A percentile compares a stretch with the other conserved stretches of the same genome.
Conservation (phyloP, 2,888 invertebrate genomes). For the Bombylius major region DNA sequence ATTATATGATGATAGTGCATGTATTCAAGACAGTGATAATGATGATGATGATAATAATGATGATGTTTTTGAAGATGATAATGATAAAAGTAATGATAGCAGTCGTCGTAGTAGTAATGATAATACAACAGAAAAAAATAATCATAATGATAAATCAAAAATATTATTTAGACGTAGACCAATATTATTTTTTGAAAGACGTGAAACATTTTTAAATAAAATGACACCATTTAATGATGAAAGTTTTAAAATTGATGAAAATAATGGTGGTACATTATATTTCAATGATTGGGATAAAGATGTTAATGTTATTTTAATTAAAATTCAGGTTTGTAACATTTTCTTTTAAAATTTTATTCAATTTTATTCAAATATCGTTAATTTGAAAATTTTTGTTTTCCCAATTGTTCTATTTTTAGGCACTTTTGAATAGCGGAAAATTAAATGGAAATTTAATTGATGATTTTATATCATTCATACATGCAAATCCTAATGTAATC, state of each 20-base stretch:
- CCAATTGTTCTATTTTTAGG: conserved; percentile 35
- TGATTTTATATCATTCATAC: conserved; percentile 49
- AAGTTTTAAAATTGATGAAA: conserved; percentile 4
- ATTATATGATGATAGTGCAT: neutral
- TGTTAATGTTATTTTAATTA: conserved; percentile 7
- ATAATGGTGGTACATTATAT: conserved; percentile 2
- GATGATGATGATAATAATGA: neutral
- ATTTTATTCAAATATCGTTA: neutral
- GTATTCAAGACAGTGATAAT: neutral
- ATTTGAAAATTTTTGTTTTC: neutral
- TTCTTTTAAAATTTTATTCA: neutral
- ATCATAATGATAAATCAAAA: neutral
- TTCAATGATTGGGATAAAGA: conserved; percentile 10
- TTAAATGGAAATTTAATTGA: conserved; percentile 42
- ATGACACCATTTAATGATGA: conserved; percentile 7
- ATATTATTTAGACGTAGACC: conserved; percentile 1
- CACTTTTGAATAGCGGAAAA: conserved; percentile 44
- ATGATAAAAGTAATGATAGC: neutral
- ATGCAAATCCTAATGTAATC: conserved; percentile 41
- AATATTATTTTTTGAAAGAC: conserved; percentile 10
- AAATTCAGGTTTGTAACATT: conserved; percentile 8
- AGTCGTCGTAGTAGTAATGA: neutral
- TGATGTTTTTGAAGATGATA: neutral
- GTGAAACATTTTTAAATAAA: conserved; percentile 9
- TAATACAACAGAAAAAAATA: neutral